Conservation (phyloP, 2,113 vertebrate genomes). For the Alces alces region DNA sequence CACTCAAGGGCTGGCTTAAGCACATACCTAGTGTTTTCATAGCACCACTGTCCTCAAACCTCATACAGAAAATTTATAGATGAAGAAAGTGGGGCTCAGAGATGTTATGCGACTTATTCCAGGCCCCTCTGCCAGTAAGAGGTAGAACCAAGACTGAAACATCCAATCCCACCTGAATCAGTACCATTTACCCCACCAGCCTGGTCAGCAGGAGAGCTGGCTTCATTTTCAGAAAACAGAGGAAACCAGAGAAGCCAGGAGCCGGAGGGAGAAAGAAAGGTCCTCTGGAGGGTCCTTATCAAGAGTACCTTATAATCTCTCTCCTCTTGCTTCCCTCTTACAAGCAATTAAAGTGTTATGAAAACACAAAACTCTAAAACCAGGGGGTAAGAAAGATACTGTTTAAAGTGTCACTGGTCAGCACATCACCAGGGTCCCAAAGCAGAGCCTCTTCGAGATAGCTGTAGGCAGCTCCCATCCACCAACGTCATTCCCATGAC, state of each 20-base stretch:
- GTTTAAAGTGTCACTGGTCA: background rate
- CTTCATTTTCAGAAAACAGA: background rate
- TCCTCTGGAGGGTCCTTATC: background rate
- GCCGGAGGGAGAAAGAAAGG: background rate
- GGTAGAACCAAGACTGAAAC: background rate
- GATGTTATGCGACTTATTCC: background rate
- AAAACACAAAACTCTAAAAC: background rate
- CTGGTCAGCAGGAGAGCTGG: background rate
- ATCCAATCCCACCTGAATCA: background rate
- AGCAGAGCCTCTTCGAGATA: background rate
- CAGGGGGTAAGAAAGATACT: background rate
- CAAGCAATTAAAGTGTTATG: background rate
- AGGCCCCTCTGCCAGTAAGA: background rate
- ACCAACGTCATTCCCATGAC: constrained; percentile 6
- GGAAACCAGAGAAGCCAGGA: background rate
- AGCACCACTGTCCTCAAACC: background rate
- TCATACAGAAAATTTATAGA: background rate
- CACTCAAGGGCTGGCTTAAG: background rate
- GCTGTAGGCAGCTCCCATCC: background rate
- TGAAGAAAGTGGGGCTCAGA: background rate
- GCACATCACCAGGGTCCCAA: background rate
- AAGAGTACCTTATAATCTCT: background rate
- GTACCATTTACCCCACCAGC: background rate
- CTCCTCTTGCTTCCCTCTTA: background rate
- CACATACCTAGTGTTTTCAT: background rate